phyloP scores from a whole-genome alignment of 2,888 invertebrate species.

The Tanypteryx hageni region DNA sequence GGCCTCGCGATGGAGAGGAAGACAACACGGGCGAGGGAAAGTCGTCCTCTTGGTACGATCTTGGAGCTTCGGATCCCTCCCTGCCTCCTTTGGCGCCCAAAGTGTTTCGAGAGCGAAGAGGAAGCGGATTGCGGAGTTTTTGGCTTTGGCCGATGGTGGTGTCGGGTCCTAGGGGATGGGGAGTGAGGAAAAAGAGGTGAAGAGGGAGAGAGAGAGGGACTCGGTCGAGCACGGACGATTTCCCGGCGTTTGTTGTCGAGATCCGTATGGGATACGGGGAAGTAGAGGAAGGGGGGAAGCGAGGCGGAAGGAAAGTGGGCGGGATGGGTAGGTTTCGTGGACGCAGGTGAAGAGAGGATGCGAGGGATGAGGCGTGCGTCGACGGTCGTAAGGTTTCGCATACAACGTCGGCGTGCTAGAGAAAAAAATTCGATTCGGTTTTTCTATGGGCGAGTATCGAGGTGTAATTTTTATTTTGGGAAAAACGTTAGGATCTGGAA shows the following conservation, averaged over 20 bases:
- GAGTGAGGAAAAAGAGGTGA: neutral
- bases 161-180: neutral
- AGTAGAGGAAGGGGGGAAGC: neutral
- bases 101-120: neutral
- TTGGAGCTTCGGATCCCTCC: neutral
- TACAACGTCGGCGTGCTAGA: neutral
- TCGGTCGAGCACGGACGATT: constrained; percentile 46
- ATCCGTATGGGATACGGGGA: neutral
- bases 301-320: neutral
- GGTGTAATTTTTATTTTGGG: too few relatives aligned
- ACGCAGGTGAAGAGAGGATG: constrained; percentile 5
- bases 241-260: constrained; percentile 30
- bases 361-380: neutral
- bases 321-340: neutral
- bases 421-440: too few relatives aligned
- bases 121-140: constrained; percentile 1
- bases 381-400: constrained; percentile 12
- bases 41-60: too few relatives aligned
- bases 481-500: too few relatives aligned
- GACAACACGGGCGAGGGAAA: too few relatives aligned
- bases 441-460: too few relatives aligned
- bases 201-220: neutral
- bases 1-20: too few relatives aligned
- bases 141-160: neutral
- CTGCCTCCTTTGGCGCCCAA: neutral